Conservation (phyloP, 2,888 invertebrate genomes). For the Andrena bucephala region DNA sequence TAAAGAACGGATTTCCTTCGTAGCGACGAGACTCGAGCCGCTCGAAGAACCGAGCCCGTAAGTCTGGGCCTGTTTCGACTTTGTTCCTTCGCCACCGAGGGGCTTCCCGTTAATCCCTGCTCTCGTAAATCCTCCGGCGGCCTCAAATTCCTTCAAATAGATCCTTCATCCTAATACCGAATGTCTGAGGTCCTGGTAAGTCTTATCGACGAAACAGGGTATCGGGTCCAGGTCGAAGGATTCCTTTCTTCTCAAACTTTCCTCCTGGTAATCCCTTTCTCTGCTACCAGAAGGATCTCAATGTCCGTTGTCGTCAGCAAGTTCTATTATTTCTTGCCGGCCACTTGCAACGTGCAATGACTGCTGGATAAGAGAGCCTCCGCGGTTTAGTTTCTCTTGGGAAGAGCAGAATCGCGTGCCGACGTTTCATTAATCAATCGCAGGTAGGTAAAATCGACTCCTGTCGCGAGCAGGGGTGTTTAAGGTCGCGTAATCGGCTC, state of each 20-base stretch:
- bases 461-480: not conserved
- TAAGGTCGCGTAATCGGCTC: not conserved
- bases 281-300: not conserved
- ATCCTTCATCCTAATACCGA: constrained; percentile 12
- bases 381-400: not conserved
- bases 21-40: not conserved
- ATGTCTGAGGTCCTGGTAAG: not conserved
- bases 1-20: constrained; percentile 9
- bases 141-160: constrained; percentile 6
- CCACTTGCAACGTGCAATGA: not conserved
- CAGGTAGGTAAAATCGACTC: not conserved
- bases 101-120: constrained; percentile 1
- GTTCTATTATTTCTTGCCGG: not conserved
- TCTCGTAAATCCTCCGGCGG: not conserved
- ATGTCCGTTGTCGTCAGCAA: not conserved
- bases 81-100: not conserved
- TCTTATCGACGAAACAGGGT: not conserved
- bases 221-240: not conserved
- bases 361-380: not conserved
- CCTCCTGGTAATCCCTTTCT: not conserved
- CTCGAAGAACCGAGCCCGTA: constrained; percentile 1
- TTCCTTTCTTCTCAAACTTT: not conserved
- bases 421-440: constrained; percentile 29
- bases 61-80: not conserved
- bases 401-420: constrained; percentile 13